These are phyloP conservation scores for Pentamera pediparva DNA, from an alignment of 53 echinoderm and acorn worm species.

Conservation along the genomic window DNA sequence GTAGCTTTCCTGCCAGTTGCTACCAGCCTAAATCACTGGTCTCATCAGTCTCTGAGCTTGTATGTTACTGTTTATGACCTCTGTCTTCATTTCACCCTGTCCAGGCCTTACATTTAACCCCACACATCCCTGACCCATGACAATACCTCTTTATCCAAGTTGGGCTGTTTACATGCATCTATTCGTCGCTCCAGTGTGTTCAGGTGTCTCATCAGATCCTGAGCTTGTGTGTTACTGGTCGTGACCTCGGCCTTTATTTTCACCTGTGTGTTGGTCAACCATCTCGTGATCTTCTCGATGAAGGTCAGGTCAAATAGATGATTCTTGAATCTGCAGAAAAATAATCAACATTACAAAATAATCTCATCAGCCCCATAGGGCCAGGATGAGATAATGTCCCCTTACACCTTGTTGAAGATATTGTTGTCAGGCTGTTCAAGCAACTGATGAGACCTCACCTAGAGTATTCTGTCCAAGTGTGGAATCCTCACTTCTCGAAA, in stretches of 20 bases:
- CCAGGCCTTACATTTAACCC: background rate
- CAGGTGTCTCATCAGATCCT: slow-evolving; percentile 66
- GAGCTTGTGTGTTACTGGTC: slow-evolving; percentile 80
- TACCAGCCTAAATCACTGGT: background rate
- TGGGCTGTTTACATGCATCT: slow-evolving; percentile 92
- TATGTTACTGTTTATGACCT: slow-evolving; percentile 82
- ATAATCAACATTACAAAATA: background rate
- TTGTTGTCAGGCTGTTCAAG: too few species aligned
- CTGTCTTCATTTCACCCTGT: slow-evolving; percentile 94
- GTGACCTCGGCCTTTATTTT: slow-evolving; percentile 95
- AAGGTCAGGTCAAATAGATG: slow-evolving; percentile 98
- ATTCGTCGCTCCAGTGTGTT: slow-evolving; percentile 82
- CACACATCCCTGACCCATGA: background rate
- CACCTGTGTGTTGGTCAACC: slow-evolving; percentile 99
- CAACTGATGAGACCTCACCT: too few species aligned
- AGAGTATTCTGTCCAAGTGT: too few species aligned
- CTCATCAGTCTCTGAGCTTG: slow-evolving; percentile 54
- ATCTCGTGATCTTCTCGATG: slow-evolving; percentile 92
- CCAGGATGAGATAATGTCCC: too few species aligned
- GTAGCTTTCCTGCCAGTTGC: background rate
- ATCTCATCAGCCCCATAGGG: background rate
- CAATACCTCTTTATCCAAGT: slow-evolving; percentile 93
- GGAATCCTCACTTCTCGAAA: too few species aligned
- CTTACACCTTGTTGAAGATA: too few species aligned
- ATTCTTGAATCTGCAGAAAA: slow-evolving; percentile 73